Conservation (phyloP, 2,113 vertebrate species). For the Onychorhynchus coronatus region DNA sequence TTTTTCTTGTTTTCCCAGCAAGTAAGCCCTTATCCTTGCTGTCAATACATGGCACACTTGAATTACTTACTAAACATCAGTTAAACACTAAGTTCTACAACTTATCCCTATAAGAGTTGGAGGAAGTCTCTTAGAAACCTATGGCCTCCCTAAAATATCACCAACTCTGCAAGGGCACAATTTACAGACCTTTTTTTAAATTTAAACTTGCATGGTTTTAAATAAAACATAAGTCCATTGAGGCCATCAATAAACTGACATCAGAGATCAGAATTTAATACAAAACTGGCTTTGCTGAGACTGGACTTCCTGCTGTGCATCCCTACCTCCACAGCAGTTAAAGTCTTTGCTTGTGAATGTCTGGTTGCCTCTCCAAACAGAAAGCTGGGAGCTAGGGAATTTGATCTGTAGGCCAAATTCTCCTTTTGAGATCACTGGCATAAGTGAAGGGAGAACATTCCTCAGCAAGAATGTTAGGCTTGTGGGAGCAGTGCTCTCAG, state of each 20-base stretch:
- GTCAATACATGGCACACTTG: not conserved
- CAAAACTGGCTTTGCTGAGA: not conserved
- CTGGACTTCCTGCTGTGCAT: not conserved
- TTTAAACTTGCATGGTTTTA: not conserved
- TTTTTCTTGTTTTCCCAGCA: not conserved
- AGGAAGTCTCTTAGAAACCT: not conserved
- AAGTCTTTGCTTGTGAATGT: not conserved
- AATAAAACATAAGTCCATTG: rapidly evolving
- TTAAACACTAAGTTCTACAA: not conserved
- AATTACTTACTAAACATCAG: too few species aligned
- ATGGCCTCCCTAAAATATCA: not conserved
- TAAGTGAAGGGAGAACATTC: not conserved
- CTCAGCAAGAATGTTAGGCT: rapidly evolving
- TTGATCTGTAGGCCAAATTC: not conserved
- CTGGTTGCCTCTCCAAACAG: not conserved
- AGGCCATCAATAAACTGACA: rapidly evolving
- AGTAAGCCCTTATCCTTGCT: not conserved
- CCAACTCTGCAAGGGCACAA: not conserved
- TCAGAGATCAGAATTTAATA: not conserved
- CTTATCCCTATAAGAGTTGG: not conserved
- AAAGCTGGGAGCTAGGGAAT: not conserved
- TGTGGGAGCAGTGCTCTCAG: not conserved
- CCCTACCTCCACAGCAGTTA: not conserved
- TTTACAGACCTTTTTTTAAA: not conserved
- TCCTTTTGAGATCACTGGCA: not conserved